These are phyloP conservation scores for Azorinus chamasolen DNA, from an alignment of 2,888 invertebrate species.

Conservation along the genomic window DNA sequence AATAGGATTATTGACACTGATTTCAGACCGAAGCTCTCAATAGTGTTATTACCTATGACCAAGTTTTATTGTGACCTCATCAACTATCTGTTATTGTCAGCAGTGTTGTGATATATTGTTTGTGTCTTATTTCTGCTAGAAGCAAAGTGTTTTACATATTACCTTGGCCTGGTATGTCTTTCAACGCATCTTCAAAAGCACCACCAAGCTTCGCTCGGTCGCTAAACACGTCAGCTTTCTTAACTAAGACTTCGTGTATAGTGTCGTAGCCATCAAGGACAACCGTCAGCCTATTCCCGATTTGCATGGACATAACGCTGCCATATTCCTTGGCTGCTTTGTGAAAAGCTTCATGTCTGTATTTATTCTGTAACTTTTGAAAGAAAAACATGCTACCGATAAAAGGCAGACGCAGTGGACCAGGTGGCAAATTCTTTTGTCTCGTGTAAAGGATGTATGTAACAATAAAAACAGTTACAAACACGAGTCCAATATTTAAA, in stretches of 20 bases:
- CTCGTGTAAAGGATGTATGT: conserved; percentile 12
- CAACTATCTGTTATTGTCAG: too few species aligned
- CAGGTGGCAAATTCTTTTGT: conserved; percentile 44
- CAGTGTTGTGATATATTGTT: too few species aligned
- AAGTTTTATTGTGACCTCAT: too few species aligned
- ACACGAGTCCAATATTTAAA: neutral
- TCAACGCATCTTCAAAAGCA: neutral
- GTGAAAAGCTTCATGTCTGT: conserved; percentile 27
- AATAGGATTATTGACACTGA: too few species aligned
- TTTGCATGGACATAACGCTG: conserved; percentile 38
- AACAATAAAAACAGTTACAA: neutral
- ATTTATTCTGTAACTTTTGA: conserved; percentile 15
- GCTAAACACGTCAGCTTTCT: conserved; percentile 41
- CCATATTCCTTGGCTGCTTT: conserved; percentile 38
- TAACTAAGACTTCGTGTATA: conserved; percentile 56
- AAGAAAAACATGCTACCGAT: conserved; percentile 19
- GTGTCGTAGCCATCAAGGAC: conserved; percentile 52
- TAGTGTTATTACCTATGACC: too few species aligned
- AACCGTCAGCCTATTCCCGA: conserved; percentile 41
- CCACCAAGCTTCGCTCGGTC: conserved; percentile 12
- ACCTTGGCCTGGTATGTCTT: neutral
- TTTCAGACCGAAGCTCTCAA: too few species aligned
- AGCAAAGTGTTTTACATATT: too few species aligned
- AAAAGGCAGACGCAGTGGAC: conserved; percentile 38
- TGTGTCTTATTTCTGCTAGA: too few species aligned